Conservation (phyloP, 2,113 vertebrate species). For the Tetrao urogallus region DNA sequence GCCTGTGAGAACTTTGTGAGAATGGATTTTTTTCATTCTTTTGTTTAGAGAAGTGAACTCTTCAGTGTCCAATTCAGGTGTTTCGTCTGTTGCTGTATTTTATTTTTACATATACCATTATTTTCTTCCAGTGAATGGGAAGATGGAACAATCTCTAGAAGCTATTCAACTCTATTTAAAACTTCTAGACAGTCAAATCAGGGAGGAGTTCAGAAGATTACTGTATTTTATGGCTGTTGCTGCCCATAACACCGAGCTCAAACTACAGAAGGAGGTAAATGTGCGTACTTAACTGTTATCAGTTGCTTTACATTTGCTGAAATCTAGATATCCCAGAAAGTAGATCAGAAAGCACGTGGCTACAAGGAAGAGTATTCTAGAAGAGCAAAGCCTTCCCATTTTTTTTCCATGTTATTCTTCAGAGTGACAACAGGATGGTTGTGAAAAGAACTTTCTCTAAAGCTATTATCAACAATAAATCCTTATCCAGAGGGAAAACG, state of each 20-base stretch:
- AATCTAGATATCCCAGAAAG: neutral
- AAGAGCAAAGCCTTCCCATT: neutral
- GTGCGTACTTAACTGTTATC: neutral
- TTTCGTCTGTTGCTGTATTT: neutral
- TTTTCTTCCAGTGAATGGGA: conserved; percentile 90
- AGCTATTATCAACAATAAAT: conserved; percentile 89
- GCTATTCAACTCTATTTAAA: conserved; percentile 93
- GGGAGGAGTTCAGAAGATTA: conserved; percentile 92
- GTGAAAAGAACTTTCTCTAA: conserved; percentile 94
- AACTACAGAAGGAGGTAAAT: conserved; percentile 91
- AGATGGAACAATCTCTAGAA: conserved; percentile 90
- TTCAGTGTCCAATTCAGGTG: neutral
- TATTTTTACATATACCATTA: neutral
- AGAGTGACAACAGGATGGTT: conserved; percentile 96
- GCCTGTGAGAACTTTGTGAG: neutral
- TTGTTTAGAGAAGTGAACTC: neutral
- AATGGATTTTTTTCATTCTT: neutral
- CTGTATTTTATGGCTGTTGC: conserved; percentile 94
- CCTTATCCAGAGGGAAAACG: conserved; percentile 93
- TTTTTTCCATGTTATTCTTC: neutral
- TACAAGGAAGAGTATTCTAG: neutral
- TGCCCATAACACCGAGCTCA: conserved; percentile 84
- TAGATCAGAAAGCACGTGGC: neutral
- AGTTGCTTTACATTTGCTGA: neutral
- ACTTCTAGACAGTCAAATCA: conserved; percentile 87